Evolutionary conservation across 2,888 invertebrate species (phyloP), one percentile per base, ranked within the genome.

Genomic region (Dicranocentrus wangi): DNA sequence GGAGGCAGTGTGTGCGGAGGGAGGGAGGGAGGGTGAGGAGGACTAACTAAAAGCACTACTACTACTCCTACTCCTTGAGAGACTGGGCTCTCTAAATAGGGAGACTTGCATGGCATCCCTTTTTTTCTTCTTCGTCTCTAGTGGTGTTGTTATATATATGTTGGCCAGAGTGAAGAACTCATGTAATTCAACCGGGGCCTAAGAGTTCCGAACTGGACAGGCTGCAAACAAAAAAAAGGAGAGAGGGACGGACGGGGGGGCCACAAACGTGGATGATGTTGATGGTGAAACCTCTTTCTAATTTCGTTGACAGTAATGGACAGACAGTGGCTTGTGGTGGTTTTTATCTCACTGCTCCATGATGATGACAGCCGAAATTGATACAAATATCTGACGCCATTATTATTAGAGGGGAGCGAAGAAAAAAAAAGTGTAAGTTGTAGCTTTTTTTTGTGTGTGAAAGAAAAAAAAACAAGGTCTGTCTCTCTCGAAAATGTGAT

Each of bases 241-340:
- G n/a, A n/a, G n/a, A n/a, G n/a, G n/a, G n/a, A n/a, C n/a, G n/a
- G n/a, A n/a, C n/a, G n/a, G 58, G 51, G 23, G 43, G 55, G 72
- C 80, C 73, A 80, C 80, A 80, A 80, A 43, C 69, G 72, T 66
- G 68, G 71, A 21, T 71, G 69, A 72, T 61, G 72, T 61, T 60
- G 80, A 73, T 80, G 60, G 73, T 82, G 82, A 83, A 84, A 81
- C 83, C 85, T 85, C 82, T 83, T 85, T 84, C 83, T 85, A 86
- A 85, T 86, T 86, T 85, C 83, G 83, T 79, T 85, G 83, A 86
- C 86, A 85, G 83, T 85, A 86, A 86, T 83, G 84, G 85, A 84
- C 85, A 84, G 80, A 80, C 80, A 80, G 80, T 73, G 80, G 80
- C 80, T 80, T 80, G 84, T 84, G 78, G 86, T 85, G 81, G 84